Evolutionary conservation across 2,797 vertebrate genomes (phyloP).

Genomic region (Coluber constrictor): DNA sequence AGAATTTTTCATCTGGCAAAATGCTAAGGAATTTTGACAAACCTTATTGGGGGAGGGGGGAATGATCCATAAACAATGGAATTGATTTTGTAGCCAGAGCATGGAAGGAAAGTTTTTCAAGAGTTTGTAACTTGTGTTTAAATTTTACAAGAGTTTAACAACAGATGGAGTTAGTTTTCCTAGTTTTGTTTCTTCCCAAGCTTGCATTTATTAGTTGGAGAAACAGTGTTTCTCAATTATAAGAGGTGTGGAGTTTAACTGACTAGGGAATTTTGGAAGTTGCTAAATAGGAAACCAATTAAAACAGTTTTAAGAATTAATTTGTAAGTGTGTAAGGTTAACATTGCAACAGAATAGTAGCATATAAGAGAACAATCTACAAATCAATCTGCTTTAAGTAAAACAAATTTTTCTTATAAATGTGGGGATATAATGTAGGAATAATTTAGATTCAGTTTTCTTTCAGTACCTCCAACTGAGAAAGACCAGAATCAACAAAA

Average conservation of each 20-base stretch:
- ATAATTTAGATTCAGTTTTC: not conserved
- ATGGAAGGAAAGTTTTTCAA: not conserved
- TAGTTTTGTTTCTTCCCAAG: not conserved
- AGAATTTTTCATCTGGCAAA: not conserved
- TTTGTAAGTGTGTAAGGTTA: not conserved
- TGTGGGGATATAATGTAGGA: not conserved
- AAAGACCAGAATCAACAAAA: not conserved
- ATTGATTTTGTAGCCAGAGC: not conserved
- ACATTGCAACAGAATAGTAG: not conserved
- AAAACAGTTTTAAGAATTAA: not conserved
- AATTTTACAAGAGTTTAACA: not conserved
- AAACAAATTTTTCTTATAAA: not conserved
- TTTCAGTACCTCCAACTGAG: not conserved
- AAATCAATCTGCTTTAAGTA: not conserved
- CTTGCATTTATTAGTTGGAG: not conserved
- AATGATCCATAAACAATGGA: not conserved
- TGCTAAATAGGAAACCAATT: not conserved
- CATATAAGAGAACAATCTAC: not conserved
- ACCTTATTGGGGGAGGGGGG: too few species aligned
- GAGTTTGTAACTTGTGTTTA: not conserved
- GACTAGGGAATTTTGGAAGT: not conserved
- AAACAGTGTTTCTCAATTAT: not conserved
- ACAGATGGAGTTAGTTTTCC: not conserved
- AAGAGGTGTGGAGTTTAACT: not conserved
- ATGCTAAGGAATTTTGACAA: not conserved